These are phyloP conservation scores for Steinernema carpocapsae DNA, from an alignment of 2,888 invertebrate species.

Conservation along the genomic window DNA sequence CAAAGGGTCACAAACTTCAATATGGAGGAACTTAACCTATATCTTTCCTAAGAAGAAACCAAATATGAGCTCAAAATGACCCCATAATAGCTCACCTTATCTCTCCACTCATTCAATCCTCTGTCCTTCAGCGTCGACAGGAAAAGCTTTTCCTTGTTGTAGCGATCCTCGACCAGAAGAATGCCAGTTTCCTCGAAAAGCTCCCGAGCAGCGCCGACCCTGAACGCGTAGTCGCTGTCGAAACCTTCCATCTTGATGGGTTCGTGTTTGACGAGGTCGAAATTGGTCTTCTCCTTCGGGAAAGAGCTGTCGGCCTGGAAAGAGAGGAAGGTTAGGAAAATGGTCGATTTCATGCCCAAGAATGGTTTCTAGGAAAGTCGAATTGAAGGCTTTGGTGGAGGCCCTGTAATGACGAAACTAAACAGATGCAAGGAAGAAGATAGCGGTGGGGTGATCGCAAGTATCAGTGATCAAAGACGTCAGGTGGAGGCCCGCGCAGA, in stretches of 20 bases:
- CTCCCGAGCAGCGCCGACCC: conserved; percentile 55
- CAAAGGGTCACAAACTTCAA: no score
- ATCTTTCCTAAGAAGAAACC: no score
- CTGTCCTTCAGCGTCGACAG: conserved; percentile 43
- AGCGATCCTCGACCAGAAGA: conserved; percentile 49
- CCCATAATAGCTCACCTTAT: conserved; percentile 51
- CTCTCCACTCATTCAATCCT: conserved; percentile 50
- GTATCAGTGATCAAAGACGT: background rate
- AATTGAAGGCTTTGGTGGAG: no score
- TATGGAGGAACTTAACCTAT: no score
- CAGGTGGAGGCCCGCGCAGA: no score
- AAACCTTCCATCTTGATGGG: conserved; percentile 35
- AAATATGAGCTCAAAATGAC: no score
- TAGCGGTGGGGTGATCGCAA: background rate
- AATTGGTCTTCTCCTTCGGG: conserved; percentile 51
- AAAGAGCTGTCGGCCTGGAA: conserved; percentile 44
- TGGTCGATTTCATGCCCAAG: background rate
- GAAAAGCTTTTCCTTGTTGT: conserved; percentile 35
- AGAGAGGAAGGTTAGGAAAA: background rate
- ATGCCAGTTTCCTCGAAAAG: conserved; percentile 67
- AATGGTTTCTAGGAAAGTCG: background rate
- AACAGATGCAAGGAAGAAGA: background rate
- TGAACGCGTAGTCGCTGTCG: conserved; percentile 43
- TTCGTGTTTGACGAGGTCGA: conserved; percentile 11
- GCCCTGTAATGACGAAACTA: background rate